Percentiles rank a stretch among this genome's conserved stretches.
Evolutionary conservation across 1,140 invertebrate genomes (phyloP).

Genomic region (Aricia agestis): DNA sequence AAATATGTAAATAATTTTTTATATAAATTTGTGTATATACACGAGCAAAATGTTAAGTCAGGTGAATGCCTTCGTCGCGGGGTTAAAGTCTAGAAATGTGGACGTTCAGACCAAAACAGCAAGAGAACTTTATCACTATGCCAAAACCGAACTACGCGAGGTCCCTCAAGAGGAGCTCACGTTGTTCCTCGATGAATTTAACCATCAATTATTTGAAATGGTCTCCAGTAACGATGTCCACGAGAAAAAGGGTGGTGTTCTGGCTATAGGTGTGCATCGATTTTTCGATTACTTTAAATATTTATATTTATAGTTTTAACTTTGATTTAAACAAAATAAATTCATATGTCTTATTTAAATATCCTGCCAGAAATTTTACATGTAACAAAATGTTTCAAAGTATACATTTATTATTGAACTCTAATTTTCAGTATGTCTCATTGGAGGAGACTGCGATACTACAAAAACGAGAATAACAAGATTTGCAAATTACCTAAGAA

Average conservation of each 20-base stretch:
- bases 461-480: constrained; percentile 92
- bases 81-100: constrained; percentile 92
- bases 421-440: constrained; percentile 86
- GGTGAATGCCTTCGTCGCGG: constrained; percentile 88
- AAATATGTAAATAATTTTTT: constrained; percentile 14
- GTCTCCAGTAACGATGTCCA: constrained; percentile 93
- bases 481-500: constrained; percentile 95
- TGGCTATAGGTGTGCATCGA: constrained; percentile 88
- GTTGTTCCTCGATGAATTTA: constrained; percentile 95
- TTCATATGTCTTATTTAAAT: too few relatives aligned
- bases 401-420: too few relatives aligned
- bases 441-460: constrained; percentile 94
- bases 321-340: too few relatives aligned
- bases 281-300: not conserved
- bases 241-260: constrained; percentile 96
- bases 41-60: constrained; percentile 57
- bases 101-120: constrained; percentile 90
- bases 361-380: too few relatives aligned
- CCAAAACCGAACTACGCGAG: constrained; percentile 94
- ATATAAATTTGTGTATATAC: constrained; percentile 4
- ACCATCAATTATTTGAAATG: constrained; percentile 97
- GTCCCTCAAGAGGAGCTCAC: constrained; percentile 93
- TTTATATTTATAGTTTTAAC: too few relatives aligned
- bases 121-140: constrained; percentile 91
- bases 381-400: too few relatives aligned